Conservation (phyloP, 2,797 vertebrate genomes). For the Urosaurus nigricauda region DNA sequence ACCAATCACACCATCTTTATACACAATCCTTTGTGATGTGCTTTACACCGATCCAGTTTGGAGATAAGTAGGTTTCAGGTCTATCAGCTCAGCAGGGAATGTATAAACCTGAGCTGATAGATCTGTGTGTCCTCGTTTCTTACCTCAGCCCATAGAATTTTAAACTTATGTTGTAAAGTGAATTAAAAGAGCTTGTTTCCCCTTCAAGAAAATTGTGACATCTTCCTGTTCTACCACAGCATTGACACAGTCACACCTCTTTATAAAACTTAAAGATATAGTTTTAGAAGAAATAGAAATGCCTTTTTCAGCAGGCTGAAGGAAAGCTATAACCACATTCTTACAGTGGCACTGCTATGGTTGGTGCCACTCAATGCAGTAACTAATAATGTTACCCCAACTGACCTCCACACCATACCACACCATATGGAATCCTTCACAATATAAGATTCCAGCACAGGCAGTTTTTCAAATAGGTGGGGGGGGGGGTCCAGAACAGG, state of each 20-base stretch:
- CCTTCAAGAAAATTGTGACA: conserved; percentile 11
- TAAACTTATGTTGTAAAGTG: not conserved
- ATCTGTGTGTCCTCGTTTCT: not conserved
- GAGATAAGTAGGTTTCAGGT: not conserved
- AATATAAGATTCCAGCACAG: too few relatives aligned
- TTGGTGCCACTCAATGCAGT: too few relatives aligned
- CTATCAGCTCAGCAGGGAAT: not conserved
- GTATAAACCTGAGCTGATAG: not conserved
- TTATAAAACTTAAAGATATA: not conserved
- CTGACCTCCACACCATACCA: too few relatives aligned
- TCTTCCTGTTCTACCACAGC: not conserved
- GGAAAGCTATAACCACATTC: not conserved
- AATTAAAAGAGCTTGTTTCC: not conserved
- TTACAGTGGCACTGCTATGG: not conserved
- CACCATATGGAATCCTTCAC: too few relatives aligned
- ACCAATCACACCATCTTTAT: not conserved
- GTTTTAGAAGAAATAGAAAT: not conserved
- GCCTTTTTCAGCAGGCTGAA: not conserved
- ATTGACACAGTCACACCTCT: not conserved
- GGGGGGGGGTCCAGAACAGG: too few relatives aligned
- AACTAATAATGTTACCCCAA: too few relatives aligned
- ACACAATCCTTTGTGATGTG: not conserved
- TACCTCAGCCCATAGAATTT: not conserved
- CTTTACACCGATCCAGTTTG: not conserved
- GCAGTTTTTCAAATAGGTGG: too few relatives aligned